A percentile compares a stretch with the other conserved stretches of the same genome.
Evolutionary conservation across 2,888 invertebrate species (phyloP).

Genomic region (Taphrorychus bicolor): DNA sequence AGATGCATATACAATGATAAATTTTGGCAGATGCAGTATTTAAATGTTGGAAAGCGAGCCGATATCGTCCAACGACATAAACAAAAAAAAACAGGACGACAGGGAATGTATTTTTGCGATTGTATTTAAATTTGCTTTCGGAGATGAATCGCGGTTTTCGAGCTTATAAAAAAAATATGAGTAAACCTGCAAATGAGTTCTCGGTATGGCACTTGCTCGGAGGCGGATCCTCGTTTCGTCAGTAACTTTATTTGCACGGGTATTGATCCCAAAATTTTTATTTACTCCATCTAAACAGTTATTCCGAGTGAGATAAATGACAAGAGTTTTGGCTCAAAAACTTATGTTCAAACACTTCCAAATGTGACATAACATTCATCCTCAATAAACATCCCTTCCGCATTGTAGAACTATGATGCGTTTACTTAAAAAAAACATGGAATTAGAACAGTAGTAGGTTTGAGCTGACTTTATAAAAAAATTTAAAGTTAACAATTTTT

Average conservation of each 20-base stretch:
- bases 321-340: too few species aligned
- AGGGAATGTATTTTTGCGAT: conserved; percentile 20
- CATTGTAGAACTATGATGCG: too few species aligned
- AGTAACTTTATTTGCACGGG: neutral
- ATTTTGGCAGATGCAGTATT: conserved; percentile 15
- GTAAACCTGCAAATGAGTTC: conserved; percentile 20
- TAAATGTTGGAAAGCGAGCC: conserved; percentile 13
- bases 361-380: too few species aligned
- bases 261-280: neutral
- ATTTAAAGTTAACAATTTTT: too few species aligned
- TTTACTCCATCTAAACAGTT: too few species aligned
- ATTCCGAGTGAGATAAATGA: too few species aligned
- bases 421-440: too few species aligned
- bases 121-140: conserved; percentile 26
- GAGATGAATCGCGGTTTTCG: conserved; percentile 15
- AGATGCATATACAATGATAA: conserved; percentile 7
- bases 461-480: too few species aligned
- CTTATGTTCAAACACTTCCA: too few species aligned
- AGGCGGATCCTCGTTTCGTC: conserved; percentile 5
- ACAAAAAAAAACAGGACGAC: conserved; percentile 10
- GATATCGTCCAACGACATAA: neutral
- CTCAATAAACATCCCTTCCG: too few species aligned
- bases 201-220: conserved; percentile 9
- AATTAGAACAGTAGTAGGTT: too few species aligned
- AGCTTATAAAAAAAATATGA: neutral